These are phyloP conservation scores for Plutella xylostella DNA, from an alignment of 2,888 invertebrate species.

Conservation along the genomic window DNA sequence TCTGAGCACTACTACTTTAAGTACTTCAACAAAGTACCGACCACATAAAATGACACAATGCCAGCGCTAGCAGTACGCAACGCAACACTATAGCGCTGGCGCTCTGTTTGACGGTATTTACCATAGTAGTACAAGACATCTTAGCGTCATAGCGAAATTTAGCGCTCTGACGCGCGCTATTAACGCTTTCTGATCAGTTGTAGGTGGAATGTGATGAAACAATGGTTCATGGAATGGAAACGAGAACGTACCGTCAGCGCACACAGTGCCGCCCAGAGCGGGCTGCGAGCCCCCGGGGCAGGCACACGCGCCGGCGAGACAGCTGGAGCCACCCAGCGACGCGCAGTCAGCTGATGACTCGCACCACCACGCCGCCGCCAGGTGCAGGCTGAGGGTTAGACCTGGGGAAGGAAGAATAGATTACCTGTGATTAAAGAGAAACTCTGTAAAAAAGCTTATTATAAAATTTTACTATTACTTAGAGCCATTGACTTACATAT, in stretches of 20 bases:
- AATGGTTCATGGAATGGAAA: neutral
- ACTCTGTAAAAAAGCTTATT: too few species aligned
- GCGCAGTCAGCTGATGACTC: conserved; percentile 30
- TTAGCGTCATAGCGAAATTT: neutral
- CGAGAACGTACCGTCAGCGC: conserved; percentile 15
- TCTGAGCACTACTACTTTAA: too few species aligned
- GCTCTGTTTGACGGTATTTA: neutral
- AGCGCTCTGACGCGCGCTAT: neutral
- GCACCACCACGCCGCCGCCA: conserved; percentile 45
- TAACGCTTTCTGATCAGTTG: too few species aligned
- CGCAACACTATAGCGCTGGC: too few species aligned
- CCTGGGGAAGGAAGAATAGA: too few species aligned
- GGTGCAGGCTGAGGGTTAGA: too few species aligned
- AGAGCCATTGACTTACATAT: too few species aligned
- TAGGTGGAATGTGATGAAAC: neutral
- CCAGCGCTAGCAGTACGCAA: too few species aligned
- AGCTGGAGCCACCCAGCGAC: conserved; percentile 30
- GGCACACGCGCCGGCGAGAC: conserved; percentile 23
- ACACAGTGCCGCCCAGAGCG: conserved; percentile 10
- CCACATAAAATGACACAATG: too few species aligned
- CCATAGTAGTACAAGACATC: neutral
- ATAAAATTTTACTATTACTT: too few species aligned
- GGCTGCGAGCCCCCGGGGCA: conserved; percentile 14
- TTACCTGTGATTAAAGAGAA: too few species aligned
- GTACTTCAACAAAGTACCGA: too few species aligned